Evolutionary conservation across 2,797 vertebrate genomes (phyloP).

Genomic region (Syndactyla subalaris): DNA sequence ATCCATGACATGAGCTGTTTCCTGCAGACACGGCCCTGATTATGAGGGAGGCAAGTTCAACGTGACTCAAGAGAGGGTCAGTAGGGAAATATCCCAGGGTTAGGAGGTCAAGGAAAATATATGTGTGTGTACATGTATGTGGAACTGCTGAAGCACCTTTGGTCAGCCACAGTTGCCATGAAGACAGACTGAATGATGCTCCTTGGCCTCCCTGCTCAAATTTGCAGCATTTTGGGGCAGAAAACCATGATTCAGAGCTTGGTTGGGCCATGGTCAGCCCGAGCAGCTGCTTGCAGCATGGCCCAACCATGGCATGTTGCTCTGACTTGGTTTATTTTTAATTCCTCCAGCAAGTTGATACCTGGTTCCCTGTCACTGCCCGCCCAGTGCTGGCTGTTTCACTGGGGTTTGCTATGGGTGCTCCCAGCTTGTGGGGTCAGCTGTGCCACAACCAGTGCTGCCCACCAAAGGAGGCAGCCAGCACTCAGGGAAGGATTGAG

Average conservation of each 20-base stretch:
- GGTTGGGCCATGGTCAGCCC: not conserved
- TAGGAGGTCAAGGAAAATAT: not conserved
- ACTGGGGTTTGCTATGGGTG: not conserved
- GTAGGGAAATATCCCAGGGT: not conserved
- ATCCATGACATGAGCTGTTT: rapidly evolving
- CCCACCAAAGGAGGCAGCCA: not conserved
- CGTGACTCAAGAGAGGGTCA: too few species aligned
- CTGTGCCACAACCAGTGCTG: rapidly evolving
- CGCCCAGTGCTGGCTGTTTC: rapidly evolving
- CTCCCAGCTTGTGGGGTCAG: not conserved
- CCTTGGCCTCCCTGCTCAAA: not conserved
- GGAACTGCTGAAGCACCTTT: not conserved
- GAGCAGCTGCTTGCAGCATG: not conserved
- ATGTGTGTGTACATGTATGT: rapidly evolving
- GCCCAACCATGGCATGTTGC: rapidly evolving
- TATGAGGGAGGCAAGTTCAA: not conserved
- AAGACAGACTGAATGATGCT: not conserved
- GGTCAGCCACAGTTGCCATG: not conserved
- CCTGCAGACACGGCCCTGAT: not conserved
- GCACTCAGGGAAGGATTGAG: not conserved
- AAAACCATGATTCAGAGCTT: not conserved
- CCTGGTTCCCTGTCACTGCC: not conserved
- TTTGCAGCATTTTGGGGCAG: not conserved
- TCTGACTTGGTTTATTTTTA: not conserved
- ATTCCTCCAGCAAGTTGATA: not conserved